Evolutionary conservation across 2,888 invertebrate genomes (phyloP), one percentile per base, ranked within the genome.

Genomic region (Cetonia aurata): DNA sequence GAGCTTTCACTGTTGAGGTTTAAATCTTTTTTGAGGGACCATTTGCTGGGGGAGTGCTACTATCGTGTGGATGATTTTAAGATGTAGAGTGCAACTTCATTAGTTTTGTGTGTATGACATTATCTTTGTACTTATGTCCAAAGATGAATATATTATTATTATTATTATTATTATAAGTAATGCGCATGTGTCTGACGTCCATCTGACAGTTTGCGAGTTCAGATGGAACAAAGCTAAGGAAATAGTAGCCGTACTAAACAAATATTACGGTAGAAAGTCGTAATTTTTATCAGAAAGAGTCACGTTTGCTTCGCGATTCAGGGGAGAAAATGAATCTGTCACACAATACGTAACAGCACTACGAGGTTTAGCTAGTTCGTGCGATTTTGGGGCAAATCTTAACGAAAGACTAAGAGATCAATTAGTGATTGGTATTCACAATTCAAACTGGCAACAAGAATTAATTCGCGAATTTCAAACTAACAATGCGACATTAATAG

Each of bases 361-460:
- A 37, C 41, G 68, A 19, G 56, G 31, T 9, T 65, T 69, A 52
- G 69, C 71, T 9, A 65, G 73, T 17, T 57, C 52, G 17, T 73
- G 73, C 48, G 59, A 56, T 56, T 72, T 72, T 42, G 55, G 48
- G 13, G 37, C 9, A 10, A 19, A 42, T 31, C 46, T 73, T 41
- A 57, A 72, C 31, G 67, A 70, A 70, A 55, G 73, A 31, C 41
- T 73, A n/a, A 57, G 73, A 31, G 70, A 72, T 31, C 70, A 72
- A 70, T 46, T 72, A 48, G 71, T 73, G 4, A 66, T 70, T 12
- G 67, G 70, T 12, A 60, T 73, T 57, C 70, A 70, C 25, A 69
- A 73, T 48, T 17, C 62, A 15, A 37, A 31, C 42, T 72, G 69
- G 71, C 69, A 72, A 72, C 67, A 71, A 53, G 65, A 73, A 17